These are phyloP conservation scores for Macrotrachela quadricornifera DNA, from an alignment of 1,140 invertebrate genomes.

Conservation along the genomic window DNA sequence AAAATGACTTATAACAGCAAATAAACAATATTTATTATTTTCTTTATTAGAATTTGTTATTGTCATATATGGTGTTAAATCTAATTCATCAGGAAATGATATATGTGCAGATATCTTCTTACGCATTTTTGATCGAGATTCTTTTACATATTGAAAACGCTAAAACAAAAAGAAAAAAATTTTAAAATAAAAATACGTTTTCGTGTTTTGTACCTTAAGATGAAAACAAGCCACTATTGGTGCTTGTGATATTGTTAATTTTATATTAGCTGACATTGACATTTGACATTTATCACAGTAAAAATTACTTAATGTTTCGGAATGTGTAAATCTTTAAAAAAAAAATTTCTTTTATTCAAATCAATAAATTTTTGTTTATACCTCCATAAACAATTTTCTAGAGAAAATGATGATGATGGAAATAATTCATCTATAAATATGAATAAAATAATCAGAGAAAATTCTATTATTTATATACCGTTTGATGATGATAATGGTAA, in stretches of 20 bases:
- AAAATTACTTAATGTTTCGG: constrained; percentile 65
- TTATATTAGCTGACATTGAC: constrained; percentile 79
- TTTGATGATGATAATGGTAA: constrained; percentile 36
- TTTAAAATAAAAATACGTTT: neutral
- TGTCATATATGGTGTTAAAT: constrained; percentile 90
- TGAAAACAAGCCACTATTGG: constrained; percentile 87
- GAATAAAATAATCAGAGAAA: too few relatives aligned
- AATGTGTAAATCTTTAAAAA: constrained; percentile 51
- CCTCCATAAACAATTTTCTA: neutral
- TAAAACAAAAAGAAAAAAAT: neutral
- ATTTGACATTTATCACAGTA: constrained; percentile 73
- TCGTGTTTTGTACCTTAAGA: constrained; percentile 45
- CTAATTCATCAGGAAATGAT: constrained; percentile 80
- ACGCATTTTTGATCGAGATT: constrained; percentile 26
- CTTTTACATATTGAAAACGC: neutral
- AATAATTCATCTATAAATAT: too few relatives aligned
- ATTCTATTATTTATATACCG: neutral
- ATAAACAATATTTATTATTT: neutral
- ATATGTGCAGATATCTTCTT: constrained; percentile 83
- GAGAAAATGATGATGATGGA: too few relatives aligned
- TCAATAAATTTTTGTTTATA: neutral
- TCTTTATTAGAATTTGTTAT: constrained; percentile 32
- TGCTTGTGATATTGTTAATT: constrained; percentile 74
- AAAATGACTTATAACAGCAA: too few relatives aligned
- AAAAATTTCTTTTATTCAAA: constrained; percentile 7